These are phyloP conservation scores for Cheilinus undulatus DNA, from an alignment of 2,113 vertebrate genomes.

Conservation along the genomic window DNA sequence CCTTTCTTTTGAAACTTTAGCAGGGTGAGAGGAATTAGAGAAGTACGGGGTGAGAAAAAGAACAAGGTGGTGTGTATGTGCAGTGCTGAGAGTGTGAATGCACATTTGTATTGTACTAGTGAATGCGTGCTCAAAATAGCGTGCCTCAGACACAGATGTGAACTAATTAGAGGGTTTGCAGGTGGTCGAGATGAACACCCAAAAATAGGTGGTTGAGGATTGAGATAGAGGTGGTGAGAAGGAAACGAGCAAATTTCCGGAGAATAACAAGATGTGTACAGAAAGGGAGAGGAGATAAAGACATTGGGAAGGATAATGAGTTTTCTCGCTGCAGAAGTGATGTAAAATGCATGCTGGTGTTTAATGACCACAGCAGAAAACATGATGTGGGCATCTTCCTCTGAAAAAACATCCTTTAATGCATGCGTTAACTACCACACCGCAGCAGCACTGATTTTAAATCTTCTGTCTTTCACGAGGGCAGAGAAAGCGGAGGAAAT, in stretches of 20 bases:
- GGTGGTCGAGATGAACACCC: conserved; percentile 79
- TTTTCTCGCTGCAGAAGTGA: conserved; percentile 22
- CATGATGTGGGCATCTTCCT: background rate
- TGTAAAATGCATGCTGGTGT: conserved; percentile 29
- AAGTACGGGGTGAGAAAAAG: conserved; percentile 28
- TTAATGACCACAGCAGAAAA: conserved; percentile 36
- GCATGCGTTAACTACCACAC: background rate
- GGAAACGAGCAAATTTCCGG: conserved; percentile 31
- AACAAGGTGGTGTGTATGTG: conserved; percentile 15
- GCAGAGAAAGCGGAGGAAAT: conserved; percentile 30
- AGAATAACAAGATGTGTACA: conserved; percentile 16
- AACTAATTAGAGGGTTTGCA: conserved; percentile 85
- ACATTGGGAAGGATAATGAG: conserved; percentile 28
- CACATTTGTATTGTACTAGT: conserved; percentile 42
- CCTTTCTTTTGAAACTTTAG: conserved; percentile 34
- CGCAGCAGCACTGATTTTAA: background rate
- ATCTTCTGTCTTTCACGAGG: conserved; percentile 11
- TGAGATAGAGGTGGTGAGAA: conserved; percentile 43
- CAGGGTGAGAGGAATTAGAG: conserved; percentile 41
- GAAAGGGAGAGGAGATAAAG: conserved; percentile 28
- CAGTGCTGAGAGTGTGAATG: background rate
- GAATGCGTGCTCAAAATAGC: conserved; percentile 55
- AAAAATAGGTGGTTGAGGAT: conserved; percentile 77
- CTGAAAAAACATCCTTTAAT: background rate
- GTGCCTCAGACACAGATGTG: conserved; percentile 80